Percentiles rank a stretch among this genome's conserved stretches.
These are phyloP conservation scores for Percina caprodes DNA, from an alignment of 2,113 vertebrate genomes.

Conservation along the genomic window DNA sequence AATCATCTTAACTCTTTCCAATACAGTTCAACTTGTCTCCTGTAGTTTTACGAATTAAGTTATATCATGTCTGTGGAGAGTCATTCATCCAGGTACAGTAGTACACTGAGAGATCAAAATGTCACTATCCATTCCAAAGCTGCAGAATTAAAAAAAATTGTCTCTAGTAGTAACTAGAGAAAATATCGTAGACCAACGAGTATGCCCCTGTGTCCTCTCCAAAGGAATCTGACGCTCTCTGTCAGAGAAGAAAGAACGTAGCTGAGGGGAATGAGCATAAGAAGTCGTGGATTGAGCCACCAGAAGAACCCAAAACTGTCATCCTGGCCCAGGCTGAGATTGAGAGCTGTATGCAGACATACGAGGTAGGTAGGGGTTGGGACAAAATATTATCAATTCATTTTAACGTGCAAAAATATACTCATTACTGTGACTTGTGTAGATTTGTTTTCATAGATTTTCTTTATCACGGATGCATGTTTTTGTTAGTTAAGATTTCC, in stretches of 20 bases:
- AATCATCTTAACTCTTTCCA: neutral
- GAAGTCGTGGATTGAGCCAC: constrained; percentile 95
- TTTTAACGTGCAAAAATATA: neutral
- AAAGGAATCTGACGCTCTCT: constrained; percentile 56
- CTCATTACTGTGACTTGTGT: neutral
- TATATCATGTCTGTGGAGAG: neutral
- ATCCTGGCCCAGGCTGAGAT: constrained; percentile 93
- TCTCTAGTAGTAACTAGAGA: neutral
- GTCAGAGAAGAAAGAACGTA: constrained; percentile 69
- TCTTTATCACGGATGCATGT: too few species aligned
- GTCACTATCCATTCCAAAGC: neutral
- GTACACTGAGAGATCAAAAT: neutral
- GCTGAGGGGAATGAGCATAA: constrained; percentile 79
- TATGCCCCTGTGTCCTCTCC: constrained; percentile 21
- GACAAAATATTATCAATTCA: too few species aligned
- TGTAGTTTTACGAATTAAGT: neutral
- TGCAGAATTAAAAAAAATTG: neutral
- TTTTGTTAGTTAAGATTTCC: neutral
- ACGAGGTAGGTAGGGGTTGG: constrained; percentile 84
- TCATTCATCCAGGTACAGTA: neutral
- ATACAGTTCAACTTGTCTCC: neutral
- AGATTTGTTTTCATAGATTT: neutral
- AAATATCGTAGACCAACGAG: constrained; percentile 35
- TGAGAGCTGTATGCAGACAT: constrained; percentile 97
- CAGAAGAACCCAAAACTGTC: constrained; percentile 85